Evolutionary conservation across 2,888 invertebrate genomes (phyloP).

Genomic region (Drosophila lutescens): DNA sequence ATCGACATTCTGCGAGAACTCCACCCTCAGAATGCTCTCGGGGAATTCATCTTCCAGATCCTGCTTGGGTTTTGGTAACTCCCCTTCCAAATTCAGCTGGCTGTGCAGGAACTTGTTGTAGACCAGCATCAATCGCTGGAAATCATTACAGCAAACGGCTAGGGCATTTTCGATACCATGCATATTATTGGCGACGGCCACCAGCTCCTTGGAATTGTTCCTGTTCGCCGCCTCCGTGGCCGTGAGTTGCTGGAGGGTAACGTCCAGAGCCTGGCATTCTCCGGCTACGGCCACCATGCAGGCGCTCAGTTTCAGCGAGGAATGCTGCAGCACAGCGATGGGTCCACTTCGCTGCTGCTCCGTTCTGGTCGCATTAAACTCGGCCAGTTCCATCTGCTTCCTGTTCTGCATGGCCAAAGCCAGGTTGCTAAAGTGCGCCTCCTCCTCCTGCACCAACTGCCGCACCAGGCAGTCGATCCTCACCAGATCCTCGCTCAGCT

Average conservation of each 20-base stretch:
- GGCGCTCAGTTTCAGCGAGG: constrained; percentile 83
- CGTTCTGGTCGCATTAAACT: constrained; percentile 71
- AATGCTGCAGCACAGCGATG: constrained; percentile 81
- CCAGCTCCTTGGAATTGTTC: constrained; percentile 78
- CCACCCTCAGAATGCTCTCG: constrained; percentile 81
- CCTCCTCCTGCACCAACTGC: constrained; percentile 82
- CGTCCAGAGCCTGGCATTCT: constrained; percentile 82
- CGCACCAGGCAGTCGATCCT: constrained; percentile 78
- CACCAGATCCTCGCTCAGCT: constrained; percentile 72
- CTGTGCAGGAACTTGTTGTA: constrained; percentile 83
- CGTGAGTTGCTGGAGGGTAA: constrained; percentile 80
- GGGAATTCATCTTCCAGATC: constrained; percentile 71
- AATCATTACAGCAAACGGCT: constrained; percentile 83
- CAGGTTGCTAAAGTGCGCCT: constrained; percentile 82
- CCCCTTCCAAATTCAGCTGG: constrained; percentile 67
- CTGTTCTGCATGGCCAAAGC: constrained; percentile 75
- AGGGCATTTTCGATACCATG: constrained; percentile 81
- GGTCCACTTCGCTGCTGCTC: constrained; percentile 78
- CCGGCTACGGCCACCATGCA: constrained; percentile 83
- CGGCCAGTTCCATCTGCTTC: constrained; percentile 76
- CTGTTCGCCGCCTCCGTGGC: constrained; percentile 75
- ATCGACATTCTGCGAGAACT: constrained; percentile 74
- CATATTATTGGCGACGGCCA: constrained; percentile 83
- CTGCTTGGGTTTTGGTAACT: constrained; percentile 7
- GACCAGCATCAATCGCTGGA: constrained; percentile 83